Base-by-base conservation (phyloP, 2,113 vertebrate genomes). In the Oriolus oriolus region DNA sequence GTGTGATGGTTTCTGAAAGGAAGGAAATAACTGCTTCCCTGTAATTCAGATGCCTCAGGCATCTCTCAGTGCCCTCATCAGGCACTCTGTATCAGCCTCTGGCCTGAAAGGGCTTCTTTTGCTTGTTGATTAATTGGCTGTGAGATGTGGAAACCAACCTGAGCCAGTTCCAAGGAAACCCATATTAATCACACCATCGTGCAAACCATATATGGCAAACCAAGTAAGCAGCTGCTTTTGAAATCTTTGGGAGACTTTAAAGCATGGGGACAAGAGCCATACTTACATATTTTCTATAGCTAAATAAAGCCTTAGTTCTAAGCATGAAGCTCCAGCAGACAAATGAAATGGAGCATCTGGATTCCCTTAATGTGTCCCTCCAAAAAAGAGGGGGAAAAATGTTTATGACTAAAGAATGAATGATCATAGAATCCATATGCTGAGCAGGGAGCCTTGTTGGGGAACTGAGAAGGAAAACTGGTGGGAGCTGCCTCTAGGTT, bases 261-360 rank as follows among this genome's bases (percentile, higher is more conserved):
- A 92, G 41, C 71, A 5, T 3, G 77, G 60, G 76, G 80, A 92
- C 56, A 78, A 92, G 68, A 92, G 73, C 89, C 91, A 95, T 80
- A 68, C 57, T 87, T 89, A 23, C 61, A 89, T 95, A 84, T 50
- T 96, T 96, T 17, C 39, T 80, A 53, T 66, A 81, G 64, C 88
- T 96, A 95, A 96, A 93, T 94, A 95, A 97, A 92, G 68, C 71
- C 31, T 70, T 66, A 76, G 14, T 2, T 7, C 70, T 90, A 63
- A 78, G 47, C 20, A 4, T 63, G 60, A 33, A 45, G 52, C 54
- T 93, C 52, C 27, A 89, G 41, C 54, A 87, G 60, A 56, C 35
- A 50, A 94, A 49, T 90, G 30, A 87, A 93, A 94, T 44, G 44
- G 69, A 92, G 57, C 90, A 95, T 96, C 92, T 96, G 95, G 82